phyloP scores from a whole-genome alignment of 2,888 invertebrate genomes.

The Torymus auratus region DNA sequence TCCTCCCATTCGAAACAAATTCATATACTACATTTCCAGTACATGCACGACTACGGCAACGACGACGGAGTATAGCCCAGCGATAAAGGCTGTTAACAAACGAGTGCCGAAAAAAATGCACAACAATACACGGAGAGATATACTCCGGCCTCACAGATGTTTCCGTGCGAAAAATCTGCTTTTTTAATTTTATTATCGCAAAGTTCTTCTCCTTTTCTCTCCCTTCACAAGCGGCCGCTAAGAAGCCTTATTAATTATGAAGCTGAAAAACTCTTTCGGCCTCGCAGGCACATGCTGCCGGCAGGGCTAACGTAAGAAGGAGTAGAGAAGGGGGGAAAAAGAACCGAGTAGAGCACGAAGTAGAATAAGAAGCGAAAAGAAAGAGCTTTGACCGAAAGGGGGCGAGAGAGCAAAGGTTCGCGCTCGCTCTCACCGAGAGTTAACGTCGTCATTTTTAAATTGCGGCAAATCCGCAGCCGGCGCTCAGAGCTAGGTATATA shows the following conservation, averaged over 20 bases:
- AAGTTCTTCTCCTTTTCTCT: background rate
- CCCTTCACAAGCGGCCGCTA: background rate
- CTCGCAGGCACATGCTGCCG: slow-evolving; percentile 9
- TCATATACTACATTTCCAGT: no score
- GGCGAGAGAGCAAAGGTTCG: slow-evolving; percentile 34
- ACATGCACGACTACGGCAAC: no score
- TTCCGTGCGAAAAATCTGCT: slow-evolving; percentile 4
- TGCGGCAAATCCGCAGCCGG: slow-evolving; percentile 35
- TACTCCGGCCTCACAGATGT: background rate
- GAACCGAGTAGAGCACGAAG: background rate
- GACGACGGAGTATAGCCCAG: no score
- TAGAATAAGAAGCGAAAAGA: background rate
- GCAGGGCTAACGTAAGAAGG: no score
- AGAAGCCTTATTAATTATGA: slow-evolving; percentile 53
- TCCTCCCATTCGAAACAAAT: no score
- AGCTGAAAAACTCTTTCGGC: slow-evolving; percentile 37
- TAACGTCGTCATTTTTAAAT: slow-evolving; percentile 53
- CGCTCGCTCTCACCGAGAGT: slow-evolving; percentile 14
- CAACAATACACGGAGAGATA: no score
- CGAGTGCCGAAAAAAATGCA: no score
- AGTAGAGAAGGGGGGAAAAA: background rate
- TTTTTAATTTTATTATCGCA: slow-evolving; percentile 45
- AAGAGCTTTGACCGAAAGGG: slow-evolving; percentile 1
- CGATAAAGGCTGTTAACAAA: no score
- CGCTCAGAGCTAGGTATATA: no score